These are phyloP conservation scores for Falco concolor DNA, from an alignment of 2,797 vertebrate genomes.

Conservation along the genomic window DNA sequence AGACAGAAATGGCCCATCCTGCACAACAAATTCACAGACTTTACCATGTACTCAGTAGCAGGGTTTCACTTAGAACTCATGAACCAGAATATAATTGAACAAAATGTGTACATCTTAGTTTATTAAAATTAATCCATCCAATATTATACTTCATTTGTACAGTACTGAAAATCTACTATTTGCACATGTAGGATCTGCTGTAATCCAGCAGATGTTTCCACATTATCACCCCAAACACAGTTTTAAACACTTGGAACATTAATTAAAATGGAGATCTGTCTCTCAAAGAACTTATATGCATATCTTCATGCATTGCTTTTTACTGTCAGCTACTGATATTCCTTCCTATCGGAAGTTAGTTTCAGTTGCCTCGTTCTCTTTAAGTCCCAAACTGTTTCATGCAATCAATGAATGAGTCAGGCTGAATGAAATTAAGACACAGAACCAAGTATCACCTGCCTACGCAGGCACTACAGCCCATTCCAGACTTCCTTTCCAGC, in stretches of 20 bases:
- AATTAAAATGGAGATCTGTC: not conserved
- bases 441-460: not conserved
- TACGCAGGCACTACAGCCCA: not conserved
- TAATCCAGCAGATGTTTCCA: not conserved
- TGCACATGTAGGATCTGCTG: not conserved
- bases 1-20: conserved; percentile 14
- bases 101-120: not conserved
- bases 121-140: not conserved
- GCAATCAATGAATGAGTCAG: not conserved
- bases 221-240: not conserved
- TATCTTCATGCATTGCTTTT: not conserved
- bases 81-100: not conserved
- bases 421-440: not conserved
- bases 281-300: not conserved
- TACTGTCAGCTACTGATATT: not conserved
- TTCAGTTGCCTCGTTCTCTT: not conserved
- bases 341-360: not conserved
- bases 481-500: not conserved
- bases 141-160: not conserved
- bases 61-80: not conserved
- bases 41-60: not conserved
- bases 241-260: not conserved
- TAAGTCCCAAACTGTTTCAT: not conserved
- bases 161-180: not conserved
- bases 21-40: not conserved